Conservation (phyloP, 2,113 vertebrate species). For the Microtus pennsylvanicus region DNA sequence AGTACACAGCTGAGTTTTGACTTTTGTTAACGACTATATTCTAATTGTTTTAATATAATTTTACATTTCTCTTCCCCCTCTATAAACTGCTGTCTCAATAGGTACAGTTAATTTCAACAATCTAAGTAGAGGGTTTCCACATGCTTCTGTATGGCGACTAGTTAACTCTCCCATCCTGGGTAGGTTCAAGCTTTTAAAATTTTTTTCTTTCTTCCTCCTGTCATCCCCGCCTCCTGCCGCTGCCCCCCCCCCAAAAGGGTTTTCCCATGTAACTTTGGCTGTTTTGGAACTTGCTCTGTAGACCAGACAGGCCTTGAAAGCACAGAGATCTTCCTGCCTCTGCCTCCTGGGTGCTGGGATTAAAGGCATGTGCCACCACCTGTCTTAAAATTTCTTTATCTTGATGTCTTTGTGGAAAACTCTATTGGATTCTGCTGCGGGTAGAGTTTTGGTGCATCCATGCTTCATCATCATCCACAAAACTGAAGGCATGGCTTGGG, state of each 20-base stretch:
- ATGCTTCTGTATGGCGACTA: background rate
- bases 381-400: background rate
- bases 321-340: background rate
- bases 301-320: background rate
- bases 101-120: constrained; percentile 30
- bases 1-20: background rate
- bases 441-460: background rate
- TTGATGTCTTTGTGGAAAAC: background rate
- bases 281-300: background rate
- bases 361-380: background rate
- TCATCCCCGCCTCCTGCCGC: too few relatives aligned
- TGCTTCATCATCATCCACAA: background rate
- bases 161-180: background rate
- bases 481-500: background rate
- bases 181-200: background rate
- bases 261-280: background rate
- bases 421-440: background rate
- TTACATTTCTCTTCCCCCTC: background rate
- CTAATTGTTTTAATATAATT: background rate
- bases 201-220: background rate
- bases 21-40: background rate
- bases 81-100: constrained; percentile 16
- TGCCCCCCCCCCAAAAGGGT: fast-evolving
- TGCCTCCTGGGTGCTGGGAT: background rate
- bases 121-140: constrained; percentile 22